These are phyloP conservation scores for Kuschelorhynchus macadamiae DNA, from an alignment of 2,888 invertebrate species.

Conservation along the genomic window DNA sequence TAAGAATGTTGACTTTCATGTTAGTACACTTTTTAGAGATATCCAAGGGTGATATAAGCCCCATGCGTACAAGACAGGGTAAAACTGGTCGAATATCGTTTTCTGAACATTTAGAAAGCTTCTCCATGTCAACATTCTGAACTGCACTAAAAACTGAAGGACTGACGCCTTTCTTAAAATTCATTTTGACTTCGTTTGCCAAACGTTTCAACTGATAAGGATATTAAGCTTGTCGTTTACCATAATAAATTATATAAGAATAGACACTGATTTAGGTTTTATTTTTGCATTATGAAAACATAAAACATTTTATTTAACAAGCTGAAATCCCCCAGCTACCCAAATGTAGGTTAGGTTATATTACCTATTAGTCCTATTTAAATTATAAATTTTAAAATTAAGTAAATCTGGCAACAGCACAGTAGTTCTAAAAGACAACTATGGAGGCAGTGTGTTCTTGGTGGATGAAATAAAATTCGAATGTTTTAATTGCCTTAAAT, in stretches of 20 bases:
- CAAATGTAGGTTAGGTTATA: not conserved
- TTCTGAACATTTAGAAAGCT: slow-evolving; percentile 80
- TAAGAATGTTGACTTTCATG: slow-evolving; percentile 85
- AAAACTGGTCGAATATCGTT: slow-evolving; percentile 90
- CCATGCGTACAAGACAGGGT: slow-evolving; percentile 95
- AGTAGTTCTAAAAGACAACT: no score
- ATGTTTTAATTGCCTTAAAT: no score
- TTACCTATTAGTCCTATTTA: not conserved
- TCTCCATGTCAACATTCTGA: slow-evolving; percentile 85
- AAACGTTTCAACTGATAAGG: no score
- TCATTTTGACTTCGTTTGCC: slow-evolving; percentile 45
- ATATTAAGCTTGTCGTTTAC: not conserved
- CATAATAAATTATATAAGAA: not conserved
- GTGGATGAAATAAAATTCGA: no score
- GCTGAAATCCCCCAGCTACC: not conserved
- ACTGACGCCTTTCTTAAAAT: slow-evolving; percentile 67
- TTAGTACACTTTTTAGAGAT: slow-evolving; percentile 87
- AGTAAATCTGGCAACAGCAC: no score
- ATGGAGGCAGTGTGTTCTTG: no score
- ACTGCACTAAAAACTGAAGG: slow-evolving; percentile 84
- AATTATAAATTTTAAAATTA: no score
- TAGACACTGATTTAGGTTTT: not conserved
- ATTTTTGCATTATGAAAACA: not conserved
- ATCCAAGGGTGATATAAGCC: slow-evolving; percentile 89
- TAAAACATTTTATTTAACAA: not conserved